Evolutionary conservation across 2,888 invertebrate species (phyloP), one percentile per base, ranked within the genome.

Genomic region (Dasysyrphus albostriatus): DNA sequence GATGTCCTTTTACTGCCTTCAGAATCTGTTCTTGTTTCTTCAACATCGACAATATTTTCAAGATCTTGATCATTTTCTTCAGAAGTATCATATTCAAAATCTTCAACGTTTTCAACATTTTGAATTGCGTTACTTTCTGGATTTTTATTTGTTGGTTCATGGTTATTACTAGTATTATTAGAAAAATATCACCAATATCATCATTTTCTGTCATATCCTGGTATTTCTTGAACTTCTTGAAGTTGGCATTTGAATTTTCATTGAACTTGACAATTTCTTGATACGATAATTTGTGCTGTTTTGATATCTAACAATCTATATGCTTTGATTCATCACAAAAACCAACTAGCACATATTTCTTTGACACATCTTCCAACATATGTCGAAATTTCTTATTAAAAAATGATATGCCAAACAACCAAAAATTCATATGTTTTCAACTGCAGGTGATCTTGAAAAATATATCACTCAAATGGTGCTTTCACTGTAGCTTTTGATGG

Each of bases 281-380:
- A 51, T n/a, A 24, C 24, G 19, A 51, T 51, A 19, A 49, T 19
- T 19, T 49, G 16, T 1, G 47, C 47, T 49, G 47, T 49, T 49
- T 16, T 9, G 16, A 19, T 49, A 49, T 49, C 47, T 7, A 37
- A 37, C 37, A 37, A 8, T 37, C 37, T 37, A 37, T 16, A 49
- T 49, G 16, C 47, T 49, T 49, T 49, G 47, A 49, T 49, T 49
- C 47, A 49, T 49, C 47, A 49, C 47, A 49, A 19, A 49, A 49
- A 24, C 51, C 51, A 24, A 51, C 51, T 3, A 51, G 24, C 24
- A 24, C 47, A 49, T 49, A 49, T 16, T 49, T 16, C 9, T 49
- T 49, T 8, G 47, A 49, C 19, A 51, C 24, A 29, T 54, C 54
- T 54, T 54, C 54, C 12, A 29, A 14, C 29, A 24, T 51, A 51